Evolutionary conservation across 1,140 invertebrate genomes (phyloP).

Genomic region (Sycobia sp.): DNA sequence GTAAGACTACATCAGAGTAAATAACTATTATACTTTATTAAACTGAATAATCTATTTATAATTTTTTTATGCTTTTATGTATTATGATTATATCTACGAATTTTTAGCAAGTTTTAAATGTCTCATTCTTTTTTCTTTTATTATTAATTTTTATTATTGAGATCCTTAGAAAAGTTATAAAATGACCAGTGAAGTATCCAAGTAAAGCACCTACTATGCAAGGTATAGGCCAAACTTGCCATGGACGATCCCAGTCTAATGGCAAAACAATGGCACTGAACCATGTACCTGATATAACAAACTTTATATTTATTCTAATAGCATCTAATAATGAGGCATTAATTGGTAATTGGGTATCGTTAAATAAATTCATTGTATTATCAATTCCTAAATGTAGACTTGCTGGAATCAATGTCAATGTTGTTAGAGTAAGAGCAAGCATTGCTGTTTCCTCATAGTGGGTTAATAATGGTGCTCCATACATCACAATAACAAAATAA

Average conservation of each 20-base stretch:
- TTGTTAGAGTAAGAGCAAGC: constrained; percentile 70
- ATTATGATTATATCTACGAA: constrained; percentile 8
- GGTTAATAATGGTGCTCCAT: constrained; percentile 73
- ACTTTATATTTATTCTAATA: constrained; percentile 65
- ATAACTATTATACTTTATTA: no score
- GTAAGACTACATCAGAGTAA: no score
- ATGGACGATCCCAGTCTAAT: constrained; percentile 89
- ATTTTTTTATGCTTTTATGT: no score
- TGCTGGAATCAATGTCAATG: constrained; percentile 71
- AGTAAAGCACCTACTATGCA: constrained; percentile 73
- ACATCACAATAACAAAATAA: constrained; percentile 72
- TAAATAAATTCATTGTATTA: constrained; percentile 62
- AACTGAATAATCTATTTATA: no score
- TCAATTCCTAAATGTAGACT: constrained; percentile 68
- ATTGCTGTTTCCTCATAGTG: constrained; percentile 75
- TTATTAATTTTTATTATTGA: constrained; percentile 10
- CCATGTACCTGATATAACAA: constrained; percentile 83
- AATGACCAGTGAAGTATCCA: constrained; percentile 67
- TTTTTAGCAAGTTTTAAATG: constrained; percentile 18
- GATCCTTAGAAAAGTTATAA: constrained; percentile 60
- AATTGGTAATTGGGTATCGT: constrained; percentile 58
- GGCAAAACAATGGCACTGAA: constrained; percentile 85
- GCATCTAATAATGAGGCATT: constrained; percentile 64
- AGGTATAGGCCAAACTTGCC: constrained; percentile 85
- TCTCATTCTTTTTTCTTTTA: constrained; percentile 16